These are phyloP conservation scores for Hippocampus comes DNA, from an alignment of 2,113 vertebrate species.

Conservation along the genomic window DNA sequence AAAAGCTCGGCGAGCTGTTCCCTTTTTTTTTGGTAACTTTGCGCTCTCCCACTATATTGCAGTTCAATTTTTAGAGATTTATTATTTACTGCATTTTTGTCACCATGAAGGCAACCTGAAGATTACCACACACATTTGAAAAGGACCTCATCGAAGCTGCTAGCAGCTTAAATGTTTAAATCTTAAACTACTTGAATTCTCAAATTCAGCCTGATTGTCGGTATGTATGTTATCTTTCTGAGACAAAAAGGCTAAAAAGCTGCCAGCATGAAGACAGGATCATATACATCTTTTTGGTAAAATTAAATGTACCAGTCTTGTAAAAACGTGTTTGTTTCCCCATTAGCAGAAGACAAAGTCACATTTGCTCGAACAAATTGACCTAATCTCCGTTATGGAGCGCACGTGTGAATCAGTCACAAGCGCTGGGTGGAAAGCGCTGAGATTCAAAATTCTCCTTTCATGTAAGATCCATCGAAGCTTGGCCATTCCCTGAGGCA, in stretches of 20 bases:
- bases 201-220: background rate
- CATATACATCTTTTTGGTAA: background rate
- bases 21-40: no score
- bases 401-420: background rate
- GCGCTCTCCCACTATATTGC: no score
- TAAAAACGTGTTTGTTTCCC: background rate
- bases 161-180: no score
- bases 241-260: background rate
- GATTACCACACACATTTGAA: no score
- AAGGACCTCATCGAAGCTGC: no score
- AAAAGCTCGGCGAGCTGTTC: no score
- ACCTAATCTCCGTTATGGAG: background rate
- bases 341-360: background rate
- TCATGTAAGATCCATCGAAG: conserved; percentile 6
- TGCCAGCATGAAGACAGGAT: background rate
- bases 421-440: background rate
- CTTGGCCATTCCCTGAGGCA: conserved; percentile 32
- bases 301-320: background rate
- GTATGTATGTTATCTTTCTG: no score
- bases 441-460: conserved; percentile 17
- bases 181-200: background rate
- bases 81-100: no score
- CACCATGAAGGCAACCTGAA: no score
- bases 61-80: no score
- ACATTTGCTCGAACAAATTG: conserved; percentile 4